Base-by-base conservation (phyloP, 2,797 vertebrate species). In the Dermochelys coriacea region DNA sequence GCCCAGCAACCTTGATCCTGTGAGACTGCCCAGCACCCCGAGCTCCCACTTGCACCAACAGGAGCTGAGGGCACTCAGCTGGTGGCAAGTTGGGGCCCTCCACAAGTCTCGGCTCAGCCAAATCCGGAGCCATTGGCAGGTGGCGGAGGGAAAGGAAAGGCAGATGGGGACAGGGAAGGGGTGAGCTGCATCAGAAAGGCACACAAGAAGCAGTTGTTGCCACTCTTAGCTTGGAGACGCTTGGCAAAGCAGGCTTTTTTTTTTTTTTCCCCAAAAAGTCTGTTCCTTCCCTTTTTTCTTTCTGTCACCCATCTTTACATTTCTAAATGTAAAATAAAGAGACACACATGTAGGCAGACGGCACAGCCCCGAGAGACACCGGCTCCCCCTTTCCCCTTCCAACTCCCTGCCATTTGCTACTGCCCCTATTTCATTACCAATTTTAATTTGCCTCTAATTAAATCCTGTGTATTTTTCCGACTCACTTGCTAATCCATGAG, bases 401-500 rank as follows among this genome's bases (percentile, higher is more conserved):
- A 98, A 98, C 98, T 98, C 98, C 97, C 97, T 98, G 98, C 98
- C 98, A 98, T 98, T 98, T 98, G 98, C 98, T 98, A 98, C 98
- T 98, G 98, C 99, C 99, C 99, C 99, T 99, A 99, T 99, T 99
- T 99, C 99, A 99, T 99, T 99, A 99, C 99, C 99, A 99, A 99
- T 99, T 99, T 99, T 99, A 99, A 99, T 99, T 99, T 98, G 98
- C 99, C 99, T 99, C 99, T 99, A 99, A 99, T 99, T 99, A 99
- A 99, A 99, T 99, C 99, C 99, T 99, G 99, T 99, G 99, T 99
- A 99, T 99, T 99, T 99, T 99, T 99, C 99, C 98, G 99, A 99
- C 99, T 99, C 98, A 98, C 99, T 99, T 98, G 99, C 98, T 99
- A 99, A 99, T 99, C 99, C 98, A 99, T 99, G 98, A 99, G 99